Evolutionary conservation across 2,888 invertebrate species (phyloP).

Genomic region (Trachelus iudaicus): DNA sequence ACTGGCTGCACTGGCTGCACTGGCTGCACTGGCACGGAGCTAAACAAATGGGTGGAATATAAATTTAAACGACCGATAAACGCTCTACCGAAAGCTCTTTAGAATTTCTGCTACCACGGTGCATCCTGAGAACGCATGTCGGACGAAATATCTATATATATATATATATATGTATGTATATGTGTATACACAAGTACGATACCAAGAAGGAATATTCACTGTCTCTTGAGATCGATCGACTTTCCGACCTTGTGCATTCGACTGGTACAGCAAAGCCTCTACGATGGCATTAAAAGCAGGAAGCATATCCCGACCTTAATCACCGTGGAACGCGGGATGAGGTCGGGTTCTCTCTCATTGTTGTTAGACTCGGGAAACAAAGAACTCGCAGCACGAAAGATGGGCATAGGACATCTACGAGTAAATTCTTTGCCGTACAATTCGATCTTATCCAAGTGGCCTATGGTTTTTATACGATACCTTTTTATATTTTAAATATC

Average conservation of each 20-base stretch:
- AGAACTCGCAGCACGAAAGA: background rate
- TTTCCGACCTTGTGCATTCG: background rate
- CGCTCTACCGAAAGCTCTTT: background rate
- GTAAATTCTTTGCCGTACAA: background rate
- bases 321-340: background rate
- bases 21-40: background rate
- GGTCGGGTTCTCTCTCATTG: background rate
- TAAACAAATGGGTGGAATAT: background rate
- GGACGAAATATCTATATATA: background rate
- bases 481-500: background rate
- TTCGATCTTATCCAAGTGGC: background rate
- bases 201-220: background rate
- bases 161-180: too few relatives aligned
- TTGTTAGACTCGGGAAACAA: background rate
- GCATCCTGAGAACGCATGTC: background rate
- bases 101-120: background rate
- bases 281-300: background rate
- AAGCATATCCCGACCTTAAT: background rate
- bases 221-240: background rate
- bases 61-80: background rate
- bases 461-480: background rate
- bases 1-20: background rate
- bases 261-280: background rate
- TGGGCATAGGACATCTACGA: background rate
- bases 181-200: too few relatives aligned